Evolutionary conservation across 2,113 vertebrate genomes (phyloP).

Genomic region (Ceyx margarethae): DNA sequence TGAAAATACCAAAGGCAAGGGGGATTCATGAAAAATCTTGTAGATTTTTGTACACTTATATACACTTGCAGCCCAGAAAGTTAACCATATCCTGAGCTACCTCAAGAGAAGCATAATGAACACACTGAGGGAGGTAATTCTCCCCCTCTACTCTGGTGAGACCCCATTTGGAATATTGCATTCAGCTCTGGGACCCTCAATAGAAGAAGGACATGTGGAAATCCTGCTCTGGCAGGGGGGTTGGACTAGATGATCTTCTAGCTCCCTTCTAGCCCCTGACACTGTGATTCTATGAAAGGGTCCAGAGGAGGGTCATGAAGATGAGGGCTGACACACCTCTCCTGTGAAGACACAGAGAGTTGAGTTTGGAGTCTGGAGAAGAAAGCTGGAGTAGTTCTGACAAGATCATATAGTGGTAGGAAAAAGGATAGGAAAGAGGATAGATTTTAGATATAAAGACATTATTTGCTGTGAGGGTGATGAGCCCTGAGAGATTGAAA

Average conservation of each 20-base stretch:
- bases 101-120: background rate
- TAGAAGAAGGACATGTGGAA: background rate
- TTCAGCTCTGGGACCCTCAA: background rate
- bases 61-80: background rate
- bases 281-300: background rate
- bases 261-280: too few relatives aligned
- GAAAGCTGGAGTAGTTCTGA: background rate
- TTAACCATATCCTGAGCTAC: background rate
- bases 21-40: background rate
- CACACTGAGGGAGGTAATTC: background rate
- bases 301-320: background rate
- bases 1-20: background rate
- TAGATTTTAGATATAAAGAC: background rate
- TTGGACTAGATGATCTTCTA: too few relatives aligned
- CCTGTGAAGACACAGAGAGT: background rate
- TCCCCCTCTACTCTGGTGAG: background rate
- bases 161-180: background rate
- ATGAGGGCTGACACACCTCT: background rate
- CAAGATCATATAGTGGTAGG: background rate
- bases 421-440: background rate
- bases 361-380: background rate
- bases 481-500: background rate
- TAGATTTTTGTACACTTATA: too few relatives aligned
- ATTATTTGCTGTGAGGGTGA: background rate
- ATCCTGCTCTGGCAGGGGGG: too few relatives aligned